phyloP scores from a whole-genome alignment of 1,140 invertebrate genomes.

The Drosophila truncata region DNA sequence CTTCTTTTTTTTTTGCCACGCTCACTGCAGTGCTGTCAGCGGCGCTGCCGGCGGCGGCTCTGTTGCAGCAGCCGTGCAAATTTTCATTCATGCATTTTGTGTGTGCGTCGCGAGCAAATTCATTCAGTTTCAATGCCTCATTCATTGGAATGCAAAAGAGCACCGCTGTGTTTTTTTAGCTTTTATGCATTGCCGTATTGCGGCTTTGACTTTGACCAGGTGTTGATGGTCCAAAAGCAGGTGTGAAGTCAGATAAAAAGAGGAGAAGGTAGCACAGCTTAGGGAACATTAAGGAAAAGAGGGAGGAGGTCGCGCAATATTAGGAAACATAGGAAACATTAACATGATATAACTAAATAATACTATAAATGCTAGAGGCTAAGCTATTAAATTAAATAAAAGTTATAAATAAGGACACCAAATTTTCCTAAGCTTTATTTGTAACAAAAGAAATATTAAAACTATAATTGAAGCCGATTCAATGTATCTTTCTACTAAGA shows the following conservation, averaged over 20 bases:
- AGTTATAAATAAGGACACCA: too few species aligned
- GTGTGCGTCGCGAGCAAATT: conserved; percentile 64
- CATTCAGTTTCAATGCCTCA: conserved; percentile 73
- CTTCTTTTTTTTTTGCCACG: conserved; percentile 28
- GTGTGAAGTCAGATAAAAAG: conserved; percentile 11
- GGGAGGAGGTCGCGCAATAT: background rate
- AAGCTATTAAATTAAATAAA: too few species aligned
- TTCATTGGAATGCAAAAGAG: conserved; percentile 55
- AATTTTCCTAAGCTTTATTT: too few species aligned
- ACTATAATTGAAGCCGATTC: too few species aligned
- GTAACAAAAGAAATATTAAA: too few species aligned
- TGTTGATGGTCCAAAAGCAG: conserved; percentile 21
- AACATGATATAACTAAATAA: background rate
- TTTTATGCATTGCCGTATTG: conserved; percentile 2
- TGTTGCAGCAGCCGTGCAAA: conserved; percentile 42
- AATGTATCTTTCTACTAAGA: background rate
- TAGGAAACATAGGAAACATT: background rate
- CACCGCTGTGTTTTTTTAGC: background rate
- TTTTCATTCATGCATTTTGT: conserved; percentile 76
- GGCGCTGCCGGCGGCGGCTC: conserved; percentile 13
- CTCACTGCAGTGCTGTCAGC: conserved; percentile 33
- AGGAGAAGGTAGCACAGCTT: background rate
- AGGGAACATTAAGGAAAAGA: background rate
- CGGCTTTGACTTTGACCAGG: conserved; percentile 42
- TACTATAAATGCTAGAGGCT: background rate